Base-by-base conservation (phyloP, 30 jellyfish, hydroid and myxozoan genomes). In the Chrysaora quinquecirrha region DNA sequence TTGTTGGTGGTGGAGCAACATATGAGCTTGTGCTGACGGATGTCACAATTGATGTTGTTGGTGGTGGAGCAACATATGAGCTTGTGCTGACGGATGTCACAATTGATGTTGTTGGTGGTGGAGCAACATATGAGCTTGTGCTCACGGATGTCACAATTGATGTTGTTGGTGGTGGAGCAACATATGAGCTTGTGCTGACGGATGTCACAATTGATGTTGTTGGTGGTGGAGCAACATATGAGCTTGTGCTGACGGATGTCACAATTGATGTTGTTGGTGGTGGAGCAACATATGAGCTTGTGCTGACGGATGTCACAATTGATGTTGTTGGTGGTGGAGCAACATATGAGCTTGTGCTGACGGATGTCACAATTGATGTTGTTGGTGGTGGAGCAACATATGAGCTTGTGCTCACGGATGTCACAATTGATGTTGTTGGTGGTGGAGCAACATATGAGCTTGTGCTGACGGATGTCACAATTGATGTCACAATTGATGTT, bases 241-340 rank as follows among this genome's bases (percentile, higher is more conserved):
- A 3, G 14, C 54, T 38, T 38, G 54, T 38, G 54, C 54, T 38
- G 54, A 38, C 54, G 6, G 54, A 38, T 14, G 6, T 38, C 11
- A 38, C 54, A 38, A 38, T 38, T 14, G 54, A 38, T 38, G 54
- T 38, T 38, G 54, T 38, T 38, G 54, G 54, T 3, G 54, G 54
- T 3, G 54, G 54, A 38, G 54, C 54, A 38, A 38, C 14, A 14
- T 38, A 38, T 38, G 54, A 3, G 14, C 54, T 38, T 38, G 54
- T 38, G 54, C 54, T 38, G 54, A 38, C 54, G 6, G 54, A 38
- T 14, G 6, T 38, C 54, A 38, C 54, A 38, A 38, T 38, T 14
- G 54, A 38, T 38, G 54, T 38, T 38, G 54, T 38, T 38, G 54
- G 54, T 38, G 54, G 54, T 38, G 54, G 54, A 38, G 54, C 54